These are phyloP conservation scores for Brachionus manjavacas DNA, from an alignment of 1,140 invertebrate species.

Conservation along the genomic window DNA sequence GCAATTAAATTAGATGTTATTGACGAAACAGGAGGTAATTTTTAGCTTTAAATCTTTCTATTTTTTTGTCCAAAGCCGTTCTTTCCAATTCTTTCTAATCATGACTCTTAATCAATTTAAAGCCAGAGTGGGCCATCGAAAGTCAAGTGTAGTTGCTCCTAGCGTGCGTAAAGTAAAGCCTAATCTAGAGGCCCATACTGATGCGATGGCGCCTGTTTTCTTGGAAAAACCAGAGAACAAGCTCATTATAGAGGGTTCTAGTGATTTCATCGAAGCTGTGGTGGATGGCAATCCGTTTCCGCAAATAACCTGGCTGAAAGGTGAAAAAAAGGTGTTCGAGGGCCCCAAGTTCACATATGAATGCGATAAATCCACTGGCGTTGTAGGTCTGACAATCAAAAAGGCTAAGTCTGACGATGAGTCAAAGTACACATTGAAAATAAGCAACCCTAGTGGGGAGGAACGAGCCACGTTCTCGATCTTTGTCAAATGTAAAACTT, in stretches of 20 bases:
- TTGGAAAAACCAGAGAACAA: conserved; percentile 41
- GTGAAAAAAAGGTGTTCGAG: background rate
- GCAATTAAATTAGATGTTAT: conserved; percentile 42
- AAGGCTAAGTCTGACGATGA: conserved; percentile 28
- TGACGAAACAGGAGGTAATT: conserved; percentile 29
- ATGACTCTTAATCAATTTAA: background rate
- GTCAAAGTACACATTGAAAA: conserved; percentile 9
- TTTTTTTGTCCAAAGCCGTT: background rate
- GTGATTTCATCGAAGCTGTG: background rate
- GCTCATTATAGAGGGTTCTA: background rate
- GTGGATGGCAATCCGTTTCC: conserved; percentile 43
- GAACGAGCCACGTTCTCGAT: background rate
- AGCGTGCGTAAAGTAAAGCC: conserved; percentile 39
- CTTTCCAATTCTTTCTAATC: background rate
- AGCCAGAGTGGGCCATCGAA: conserved; percentile 3
- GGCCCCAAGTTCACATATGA: conserved; percentile 13
- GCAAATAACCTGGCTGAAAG: conserved; percentile 19
- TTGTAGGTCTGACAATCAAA: background rate
- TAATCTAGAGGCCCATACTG: conserved; percentile 1
- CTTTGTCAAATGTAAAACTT: conserved; percentile 39
- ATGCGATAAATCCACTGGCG: conserved; percentile 17
- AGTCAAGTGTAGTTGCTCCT: background rate
- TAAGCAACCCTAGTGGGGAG: conserved; percentile 28
- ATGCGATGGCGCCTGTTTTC: background rate
- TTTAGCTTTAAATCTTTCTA: background rate